Evolutionary conservation across 2,797 vertebrate genomes (phyloP), one percentile per base, ranked within the genome.

Genomic region (Periophthalmus magnuspinnatus): DNA sequence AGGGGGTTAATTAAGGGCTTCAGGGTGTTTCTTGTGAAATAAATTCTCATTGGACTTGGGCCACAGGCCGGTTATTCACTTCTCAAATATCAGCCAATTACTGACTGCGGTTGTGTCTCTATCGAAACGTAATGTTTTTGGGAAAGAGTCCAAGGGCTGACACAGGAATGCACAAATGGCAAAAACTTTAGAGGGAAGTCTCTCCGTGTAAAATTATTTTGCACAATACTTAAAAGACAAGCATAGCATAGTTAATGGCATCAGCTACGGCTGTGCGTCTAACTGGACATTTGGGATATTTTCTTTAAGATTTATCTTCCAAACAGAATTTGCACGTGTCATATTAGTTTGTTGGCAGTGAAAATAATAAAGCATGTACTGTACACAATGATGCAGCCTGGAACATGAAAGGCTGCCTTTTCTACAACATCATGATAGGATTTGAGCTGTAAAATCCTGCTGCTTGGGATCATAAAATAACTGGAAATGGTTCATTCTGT

Each of bases 1-100:
- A 62, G 66, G 21, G 72, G 81, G 81, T 86, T 86, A 88, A 88
- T 88, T 83, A 70, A 61, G 65, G 79, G 76, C 84, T 81, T 67
- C 5, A 19, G 84, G 86, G 64, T 41, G 10, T 82, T 60, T 76
- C 50, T 70, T 48, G 80, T 72, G 58, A 60, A 70, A 77, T 67
- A 6, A 76, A 78, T 79, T 82, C 67, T 52, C 11, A 5, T 56
- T 13, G 21, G 22, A 56, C 54, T 4, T 10, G 67, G 68, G 52
- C 41, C 1, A 24, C 69, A 57, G 36, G 60, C 64, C 65, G 52
- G 66, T 70, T 59, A 48, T 0, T 50, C 69, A 54, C 48, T 19
- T 57, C 78, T 79, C 81, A 68, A 60, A 75, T 84, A 72, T 84
- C 79, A 83, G 71, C 65, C 68, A 71, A 62, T 83, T 79, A 79